phyloP scores from a whole-genome alignment of 2,797 vertebrate genomes.

The Cirrhinus molitorella region DNA sequence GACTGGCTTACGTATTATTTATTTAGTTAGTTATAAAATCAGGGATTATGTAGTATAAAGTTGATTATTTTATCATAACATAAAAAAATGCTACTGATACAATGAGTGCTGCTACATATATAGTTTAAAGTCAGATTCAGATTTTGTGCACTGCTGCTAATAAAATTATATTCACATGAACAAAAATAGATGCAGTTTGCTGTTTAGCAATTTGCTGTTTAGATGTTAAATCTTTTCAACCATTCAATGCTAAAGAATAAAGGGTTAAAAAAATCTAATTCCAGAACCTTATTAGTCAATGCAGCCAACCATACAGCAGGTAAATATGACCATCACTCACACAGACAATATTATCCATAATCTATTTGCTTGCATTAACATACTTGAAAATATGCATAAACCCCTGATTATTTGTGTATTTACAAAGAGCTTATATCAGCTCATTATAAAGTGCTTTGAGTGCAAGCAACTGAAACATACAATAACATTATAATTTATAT shows the following conservation, averaged over 20 bases:
- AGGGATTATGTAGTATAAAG: too few relatives aligned
- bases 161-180: conserved; percentile 1
- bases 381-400: conserved; percentile 33
- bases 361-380: conserved; percentile 53
- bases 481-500: not conserved
- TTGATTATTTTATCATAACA: too few relatives aligned
- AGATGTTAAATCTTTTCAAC: conserved; percentile 24
- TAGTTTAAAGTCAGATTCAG: not conserved
- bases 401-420: conserved; percentile 24
- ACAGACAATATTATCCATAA: conserved; percentile 67
- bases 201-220: conserved; percentile 43
- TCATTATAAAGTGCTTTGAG: not conserved
- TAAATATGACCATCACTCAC: conserved; percentile 76
- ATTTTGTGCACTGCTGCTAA: not conserved
- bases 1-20: too few relatives aligned
- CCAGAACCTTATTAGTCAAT: conserved; percentile 72
- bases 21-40: too few relatives aligned
- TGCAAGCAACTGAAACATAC: conserved; percentile 1
- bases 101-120: not conserved
- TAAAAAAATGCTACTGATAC: not conserved
- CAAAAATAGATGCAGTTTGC: conserved; percentile 33
- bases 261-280: conserved; percentile 70
- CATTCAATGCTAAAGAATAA: conserved; percentile 58
- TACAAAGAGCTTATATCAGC: conserved; percentile 11
- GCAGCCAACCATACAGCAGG: conserved; percentile 73